Evolutionary conservation across 37 sponge, comb jelly and placozoan species (phyloP).

Genomic region (Cladorhizidae sp.): DNA sequence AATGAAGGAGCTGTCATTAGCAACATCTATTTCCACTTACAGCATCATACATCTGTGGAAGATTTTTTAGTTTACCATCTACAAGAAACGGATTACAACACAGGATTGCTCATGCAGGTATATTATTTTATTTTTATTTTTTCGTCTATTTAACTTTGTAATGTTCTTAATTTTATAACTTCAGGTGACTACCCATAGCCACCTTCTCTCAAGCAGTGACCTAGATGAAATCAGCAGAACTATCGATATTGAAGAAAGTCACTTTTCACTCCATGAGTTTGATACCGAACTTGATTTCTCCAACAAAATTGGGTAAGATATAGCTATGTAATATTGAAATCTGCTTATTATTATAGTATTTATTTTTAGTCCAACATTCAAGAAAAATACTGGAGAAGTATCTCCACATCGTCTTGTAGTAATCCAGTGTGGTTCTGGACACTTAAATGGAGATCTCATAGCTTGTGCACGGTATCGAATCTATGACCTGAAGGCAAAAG

Average conservation of each 20-base stretch:
- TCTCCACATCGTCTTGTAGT: slow-evolving; percentile 28
- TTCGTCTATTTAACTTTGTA: neutral
- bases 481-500: slow-evolving; percentile 48
- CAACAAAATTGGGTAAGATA: slow-evolving; percentile 65
- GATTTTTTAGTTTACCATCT: slow-evolving; percentile 18
- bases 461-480: slow-evolving; percentile 88
- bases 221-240: slow-evolving; percentile 7
- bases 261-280: slow-evolving; percentile 71
- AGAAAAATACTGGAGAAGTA: neutral
- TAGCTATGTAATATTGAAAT: neutral
- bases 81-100: neutral
- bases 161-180: neutral
- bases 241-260: neutral
- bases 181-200: slow-evolving; percentile 89
- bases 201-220: slow-evolving; percentile 57
- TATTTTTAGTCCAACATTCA: slow-evolving; percentile 11
- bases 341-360: neutral
- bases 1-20: slow-evolving; percentile 6
- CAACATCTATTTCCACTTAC: slow-evolving; percentile 33
- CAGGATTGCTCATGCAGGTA: slow-evolving; percentile 19
- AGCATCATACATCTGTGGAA: slow-evolving; percentile 44
- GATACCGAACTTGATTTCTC: slow-evolving; percentile 82
- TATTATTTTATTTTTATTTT: neutral
- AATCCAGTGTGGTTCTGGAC: slow-evolving; percentile 89
- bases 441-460: slow-evolving; percentile 78